Base-by-base conservation (phyloP, 2,797 vertebrate genomes). In the Pterois miles region DNA sequence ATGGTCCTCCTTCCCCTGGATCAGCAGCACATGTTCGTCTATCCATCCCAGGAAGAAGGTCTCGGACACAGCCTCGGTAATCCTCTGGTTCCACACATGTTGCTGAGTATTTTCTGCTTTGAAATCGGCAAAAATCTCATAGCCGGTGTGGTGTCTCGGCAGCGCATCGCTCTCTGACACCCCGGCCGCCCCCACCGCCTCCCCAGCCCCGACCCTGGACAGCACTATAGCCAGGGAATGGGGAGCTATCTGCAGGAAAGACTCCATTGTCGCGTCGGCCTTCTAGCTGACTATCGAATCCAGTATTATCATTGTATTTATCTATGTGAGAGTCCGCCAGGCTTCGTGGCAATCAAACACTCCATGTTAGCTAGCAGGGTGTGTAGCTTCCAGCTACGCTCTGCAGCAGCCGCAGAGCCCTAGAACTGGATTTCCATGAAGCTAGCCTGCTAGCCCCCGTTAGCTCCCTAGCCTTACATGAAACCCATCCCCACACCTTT, bases 11-110 rank as follows among this genome's bases (percentile, higher is more conserved):
- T 97, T 96, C 82, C 98, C 98, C 89, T 97, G 98, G 86, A 99
- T 96, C 86, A 99, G 93, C 86, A 99, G 94, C 91, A 98, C 98
- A 89, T 97, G 97, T 91, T 98, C 97, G 92, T 99, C 97, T 90
- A 99, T 97, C 98, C 98, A 99, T 76, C 98, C 98, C 87, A 99
- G 93, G 91, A 99, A 98, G 87, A 99, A 98, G 36, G 96, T 98
- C 93, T 98, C 98, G 7, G 96, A 96, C 89, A 98, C 95, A 3
- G 97, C 97, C 72, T 97, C 96, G 4, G 96, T 96, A 85, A 98
- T 96, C 76, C 96, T 95, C 91, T 95, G 94, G 94, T 97, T 98
- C 98, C 98, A 99, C 83, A 98, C 96, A 76, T 97, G 97, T 81
- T 97, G 96, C 95, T 92, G 90, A 1, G 96, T 96, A 88, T 99